Evolutionary conservation across 64 coral and sea anemone species (phyloP), one percentile per base, ranked within the genome.

Genomic region (Porites australiensis): DNA sequence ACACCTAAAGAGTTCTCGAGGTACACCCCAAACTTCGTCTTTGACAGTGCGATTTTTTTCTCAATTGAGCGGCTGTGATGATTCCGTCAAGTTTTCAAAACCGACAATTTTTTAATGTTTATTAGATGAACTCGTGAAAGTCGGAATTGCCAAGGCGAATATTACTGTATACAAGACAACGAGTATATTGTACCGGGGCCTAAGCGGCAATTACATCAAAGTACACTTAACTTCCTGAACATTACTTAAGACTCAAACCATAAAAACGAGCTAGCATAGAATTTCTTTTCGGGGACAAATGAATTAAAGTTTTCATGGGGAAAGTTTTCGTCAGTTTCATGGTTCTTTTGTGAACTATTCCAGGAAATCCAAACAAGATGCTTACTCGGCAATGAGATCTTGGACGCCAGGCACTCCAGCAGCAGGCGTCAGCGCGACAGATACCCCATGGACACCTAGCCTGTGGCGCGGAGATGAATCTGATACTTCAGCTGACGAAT

Each of bases 351-450:
- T 15, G 15, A 44, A 58, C 6, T 5, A 45, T 63, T 63, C 63
- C 63, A 82, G 79, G 58, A 82, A 82, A 82, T 46, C 14, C 57
- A 82, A 82, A 82, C 21, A 58, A 46, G 63, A 59, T 23, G 79
- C 79, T 63, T 27, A 27, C 13, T 21, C 22, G 43, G 79, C 79
- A 63, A 63, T 82, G 45, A 63, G 6, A 63, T 21, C 58, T 63
- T 82, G 58, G 58, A 15, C 58, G 15, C 79, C 20, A 64, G 79
- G 79, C 79, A 82, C 79, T 46, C 65, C 65, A n/a, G 9, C 22
- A 13, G 51, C 58, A 46, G 16, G 27, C 4, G 45, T 23, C 43
- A 58, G 20, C 1, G 6, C 44, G 64, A 13, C 8, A 19, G 79
- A 82, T 63, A 55, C 79, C 3, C 58, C 23, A 14, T 82, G 79